Evolutionary conservation across 2,888 invertebrate species (phyloP).

Genomic region (Trichopria drosophilae): DNA sequence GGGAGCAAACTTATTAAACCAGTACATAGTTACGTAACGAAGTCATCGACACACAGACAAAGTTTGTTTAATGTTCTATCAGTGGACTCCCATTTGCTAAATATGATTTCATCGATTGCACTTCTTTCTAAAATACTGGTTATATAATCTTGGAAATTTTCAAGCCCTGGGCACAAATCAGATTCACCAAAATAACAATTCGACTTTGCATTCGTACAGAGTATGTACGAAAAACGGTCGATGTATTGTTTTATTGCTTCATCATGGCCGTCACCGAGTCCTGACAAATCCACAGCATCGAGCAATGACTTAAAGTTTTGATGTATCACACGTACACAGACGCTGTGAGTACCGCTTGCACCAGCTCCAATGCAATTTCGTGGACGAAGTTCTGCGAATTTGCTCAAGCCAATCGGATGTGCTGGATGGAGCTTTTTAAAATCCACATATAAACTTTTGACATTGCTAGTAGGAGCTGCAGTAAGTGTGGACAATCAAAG

Average conservation of each 20-base stretch:
- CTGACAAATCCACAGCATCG: conserved; percentile 2
- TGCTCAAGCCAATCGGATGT: conserved; percentile 4
- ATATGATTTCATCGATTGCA: too few species aligned
- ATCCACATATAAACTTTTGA: too few species aligned
- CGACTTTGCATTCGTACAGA: not conserved
- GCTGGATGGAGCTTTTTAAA: conserved; percentile 8
- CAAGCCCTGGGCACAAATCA: conserved; percentile 6
- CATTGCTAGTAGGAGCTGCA: too few species aligned
- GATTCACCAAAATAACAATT: conserved; percentile 12
- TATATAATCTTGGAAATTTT: conserved; percentile 13
- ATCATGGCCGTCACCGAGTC: too few species aligned
- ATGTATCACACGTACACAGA: too few species aligned
- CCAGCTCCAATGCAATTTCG: too few species aligned
- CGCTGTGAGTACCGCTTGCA: too few species aligned
- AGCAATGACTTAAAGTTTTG: conserved; percentile 13
- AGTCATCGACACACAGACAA: conserved; percentile 6
- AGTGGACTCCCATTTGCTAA: too few species aligned
- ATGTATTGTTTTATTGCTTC: too few species aligned
- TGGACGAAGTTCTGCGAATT: too few species aligned
- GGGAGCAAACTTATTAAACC: conserved; percentile 5
- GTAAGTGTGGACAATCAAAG: conserved; percentile 5
- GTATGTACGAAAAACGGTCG: too few species aligned
- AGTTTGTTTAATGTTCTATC: conserved; percentile 9
- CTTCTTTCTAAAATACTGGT: too few species aligned
- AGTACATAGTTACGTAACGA: not conserved